phyloP scores from a whole-genome alignment of 2,113 vertebrate genomes.

The Epinephelus fuscoguttatus region DNA sequence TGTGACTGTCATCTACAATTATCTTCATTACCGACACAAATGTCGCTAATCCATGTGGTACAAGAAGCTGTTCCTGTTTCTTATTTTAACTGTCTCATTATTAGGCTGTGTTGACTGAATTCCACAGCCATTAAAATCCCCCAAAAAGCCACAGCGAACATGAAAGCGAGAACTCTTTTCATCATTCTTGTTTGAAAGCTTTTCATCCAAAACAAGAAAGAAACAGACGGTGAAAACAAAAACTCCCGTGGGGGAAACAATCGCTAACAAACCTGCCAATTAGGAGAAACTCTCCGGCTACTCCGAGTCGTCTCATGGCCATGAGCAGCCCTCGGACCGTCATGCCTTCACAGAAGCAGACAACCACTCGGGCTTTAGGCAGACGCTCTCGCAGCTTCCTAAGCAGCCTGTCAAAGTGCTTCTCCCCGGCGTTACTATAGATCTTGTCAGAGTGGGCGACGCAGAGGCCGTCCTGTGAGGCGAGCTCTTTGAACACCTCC shows the following conservation, averaged over 20 bases:
- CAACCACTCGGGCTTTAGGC: slow-evolving; percentile 96
- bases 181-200: neutral
- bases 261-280: slow-evolving; percentile 90
- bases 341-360: slow-evolving; percentile 99
- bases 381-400: slow-evolving; percentile 93
- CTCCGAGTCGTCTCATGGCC: slow-evolving; percentile 94
- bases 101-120: neutral
- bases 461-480: slow-evolving; percentile 95
- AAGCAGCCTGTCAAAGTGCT: slow-evolving; percentile 95
- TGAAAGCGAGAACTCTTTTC: neutral
- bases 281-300: slow-evolving; percentile 94
- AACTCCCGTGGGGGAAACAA: slow-evolving; percentile 15
- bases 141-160: neutral
- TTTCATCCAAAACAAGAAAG: slow-evolving; percentile 5
- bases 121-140: neutral
- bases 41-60: neutral
- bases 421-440: slow-evolving; percentile 98
- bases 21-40: neutral
- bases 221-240: neutral
- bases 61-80: neutral
- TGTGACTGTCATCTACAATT: neutral
- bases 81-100: neutral
- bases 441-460: slow-evolving; percentile 98
- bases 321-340: slow-evolving; percentile 96
- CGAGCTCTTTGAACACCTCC: slow-evolving; percentile 98